Evolutionary conservation across 2,888 invertebrate genomes (phyloP).

Genomic region (Spodoptera littoralis): DNA sequence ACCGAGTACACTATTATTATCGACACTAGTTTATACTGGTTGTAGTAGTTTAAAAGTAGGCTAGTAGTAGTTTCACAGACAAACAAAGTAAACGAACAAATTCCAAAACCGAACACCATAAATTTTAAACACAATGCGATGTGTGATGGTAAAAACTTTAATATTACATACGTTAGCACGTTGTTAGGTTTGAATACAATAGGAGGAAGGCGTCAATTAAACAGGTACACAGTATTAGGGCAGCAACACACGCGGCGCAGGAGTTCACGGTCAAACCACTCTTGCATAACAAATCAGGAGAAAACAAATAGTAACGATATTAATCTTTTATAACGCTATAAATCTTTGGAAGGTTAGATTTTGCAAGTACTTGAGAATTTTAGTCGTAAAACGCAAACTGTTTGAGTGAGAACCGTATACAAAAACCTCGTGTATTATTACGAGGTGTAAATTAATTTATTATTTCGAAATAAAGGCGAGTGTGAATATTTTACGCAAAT

Average conservation of each 20-base stretch:
- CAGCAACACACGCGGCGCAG: constrained; percentile 53
- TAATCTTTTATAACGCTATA: constrained; percentile 53
- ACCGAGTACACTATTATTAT: too few species aligned
- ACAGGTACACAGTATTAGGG: constrained; percentile 63
- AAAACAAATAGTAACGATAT: constrained; percentile 59
- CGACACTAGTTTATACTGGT: too few species aligned
- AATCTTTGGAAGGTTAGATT: constrained; percentile 58
- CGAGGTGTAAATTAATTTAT: constrained; percentile 50
- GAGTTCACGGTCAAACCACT: constrained; percentile 76
- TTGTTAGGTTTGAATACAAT: constrained; percentile 64
- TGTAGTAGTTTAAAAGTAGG: too few species aligned
- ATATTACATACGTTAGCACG: constrained; percentile 49
- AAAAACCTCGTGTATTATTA: constrained; percentile 39
- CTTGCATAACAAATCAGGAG: constrained; percentile 60
- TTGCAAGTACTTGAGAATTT: constrained; percentile 59
- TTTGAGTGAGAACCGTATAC: constrained; percentile 53
- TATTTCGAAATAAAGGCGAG: constrained; percentile 48
- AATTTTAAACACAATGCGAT: constrained; percentile 39
- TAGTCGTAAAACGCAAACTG: constrained; percentile 41
- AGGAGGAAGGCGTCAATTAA: constrained; percentile 72
- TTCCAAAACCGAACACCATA: constrained; percentile 31
- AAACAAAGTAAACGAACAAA: constrained; percentile 3
- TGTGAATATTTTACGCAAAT: constrained; percentile 46
- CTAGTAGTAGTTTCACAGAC: too few species aligned
- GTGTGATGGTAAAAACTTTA: constrained; percentile 49